phyloP scores from a whole-genome alignment of 1,140 invertebrate genomes.

The Schlechtendalia chinensis region DNA sequence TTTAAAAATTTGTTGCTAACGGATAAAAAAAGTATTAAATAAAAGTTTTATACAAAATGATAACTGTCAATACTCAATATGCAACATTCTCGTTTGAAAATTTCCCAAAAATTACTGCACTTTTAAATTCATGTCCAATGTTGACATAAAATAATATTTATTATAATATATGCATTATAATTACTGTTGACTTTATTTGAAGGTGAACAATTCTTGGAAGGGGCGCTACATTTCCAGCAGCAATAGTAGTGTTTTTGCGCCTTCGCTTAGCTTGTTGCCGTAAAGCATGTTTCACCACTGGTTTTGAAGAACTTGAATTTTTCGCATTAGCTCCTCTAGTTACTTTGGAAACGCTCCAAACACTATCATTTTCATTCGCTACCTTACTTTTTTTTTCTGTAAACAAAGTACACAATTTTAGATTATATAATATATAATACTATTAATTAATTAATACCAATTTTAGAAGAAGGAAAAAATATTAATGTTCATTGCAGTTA shows the following conservation, averaged over 20 bases:
- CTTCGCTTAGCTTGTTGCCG: slow-evolving; percentile 76
- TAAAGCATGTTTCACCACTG: slow-evolving; percentile 69
- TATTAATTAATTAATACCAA: not conserved
- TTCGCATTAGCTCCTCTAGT: slow-evolving; percentile 49
- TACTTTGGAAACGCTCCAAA: slow-evolving; percentile 51
- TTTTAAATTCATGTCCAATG: too few relatives aligned
- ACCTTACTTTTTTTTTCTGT: slow-evolving; percentile 40
- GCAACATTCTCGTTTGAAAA: too few relatives aligned
- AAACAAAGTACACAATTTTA: not conserved
- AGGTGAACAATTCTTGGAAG: slow-evolving; percentile 59
- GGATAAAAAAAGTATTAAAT: too few relatives aligned
- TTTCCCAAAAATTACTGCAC: too few relatives aligned
- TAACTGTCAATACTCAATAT: too few relatives aligned
- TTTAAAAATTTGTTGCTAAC: too few relatives aligned
- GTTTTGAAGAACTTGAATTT: slow-evolving; percentile 60
- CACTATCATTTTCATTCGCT: slow-evolving; percentile 30
- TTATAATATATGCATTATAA: not conserved
- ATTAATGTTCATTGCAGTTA: too few relatives aligned
- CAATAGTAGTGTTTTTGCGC: slow-evolving; percentile 73
- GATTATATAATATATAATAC: not conserved
- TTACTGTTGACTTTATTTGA: slow-evolving; percentile 52
- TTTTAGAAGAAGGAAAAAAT: not conserved
- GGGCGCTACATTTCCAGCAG: slow-evolving; percentile 66
- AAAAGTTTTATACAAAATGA: too few relatives aligned
- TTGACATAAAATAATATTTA: too few relatives aligned